A percentile compares a stretch with the other conserved stretches of the same genome.
phyloP scores from a whole-genome alignment of 2,113 vertebrate genomes.

The Dromas ardeola region DNA sequence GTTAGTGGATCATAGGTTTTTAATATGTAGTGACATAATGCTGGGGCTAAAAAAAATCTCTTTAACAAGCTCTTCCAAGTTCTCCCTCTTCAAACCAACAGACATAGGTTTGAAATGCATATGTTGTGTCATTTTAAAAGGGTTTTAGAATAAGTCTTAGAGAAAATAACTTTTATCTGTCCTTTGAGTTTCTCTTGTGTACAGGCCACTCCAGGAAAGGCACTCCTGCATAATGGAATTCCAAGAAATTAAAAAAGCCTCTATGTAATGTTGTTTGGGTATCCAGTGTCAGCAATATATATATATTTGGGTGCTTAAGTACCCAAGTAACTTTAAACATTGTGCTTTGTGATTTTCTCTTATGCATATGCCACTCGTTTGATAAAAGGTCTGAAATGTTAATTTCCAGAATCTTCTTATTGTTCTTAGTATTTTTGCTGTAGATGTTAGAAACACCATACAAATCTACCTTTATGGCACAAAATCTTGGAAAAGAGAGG shows the following conservation, averaged over 20 bases:
- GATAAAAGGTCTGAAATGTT: neutral
- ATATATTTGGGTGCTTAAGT: neutral
- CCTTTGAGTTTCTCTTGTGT: neutral
- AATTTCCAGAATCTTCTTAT: neutral
- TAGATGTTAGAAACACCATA: neutral
- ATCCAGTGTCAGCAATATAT: neutral
- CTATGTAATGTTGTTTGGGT: neutral
- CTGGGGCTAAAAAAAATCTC: neutral
- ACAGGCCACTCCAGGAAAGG: neutral
- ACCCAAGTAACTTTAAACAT: neutral
- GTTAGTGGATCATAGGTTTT: neutral
- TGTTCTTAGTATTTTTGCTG: neutral
- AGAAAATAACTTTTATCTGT: neutral
- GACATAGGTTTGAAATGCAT: neutral
- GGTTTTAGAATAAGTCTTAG: neutral
- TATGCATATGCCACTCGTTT: neutral
- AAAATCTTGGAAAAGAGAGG: neutral
- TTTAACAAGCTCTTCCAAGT: neutral
- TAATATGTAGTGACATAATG: neutral
- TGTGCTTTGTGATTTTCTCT: neutral
- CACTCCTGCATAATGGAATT: neutral
- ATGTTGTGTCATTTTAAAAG: neutral
- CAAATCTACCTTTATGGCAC: neutral
- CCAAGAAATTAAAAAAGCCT: neutral
- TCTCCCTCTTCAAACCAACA: neutral